phyloP scores from a whole-genome alignment of 2,797 vertebrate genomes.

The Streptopelia turtur region DNA sequence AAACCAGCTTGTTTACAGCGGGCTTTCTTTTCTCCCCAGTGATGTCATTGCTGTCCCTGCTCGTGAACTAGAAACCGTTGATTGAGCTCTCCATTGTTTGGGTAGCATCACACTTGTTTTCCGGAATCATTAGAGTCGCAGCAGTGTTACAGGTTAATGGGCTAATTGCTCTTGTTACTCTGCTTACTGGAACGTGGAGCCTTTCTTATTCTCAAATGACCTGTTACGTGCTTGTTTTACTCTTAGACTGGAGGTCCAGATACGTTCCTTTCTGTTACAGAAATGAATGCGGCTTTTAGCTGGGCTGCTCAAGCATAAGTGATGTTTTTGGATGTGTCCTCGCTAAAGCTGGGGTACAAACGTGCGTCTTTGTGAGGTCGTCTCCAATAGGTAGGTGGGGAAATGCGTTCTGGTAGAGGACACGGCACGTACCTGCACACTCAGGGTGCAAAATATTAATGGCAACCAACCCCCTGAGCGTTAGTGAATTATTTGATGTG shows the following conservation, averaged over 20 bases:
- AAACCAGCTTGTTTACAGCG: neutral
- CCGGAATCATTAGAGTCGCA: neutral
- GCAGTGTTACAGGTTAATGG: neutral
- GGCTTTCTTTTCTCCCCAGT: neutral
- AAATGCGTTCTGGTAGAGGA: neutral
- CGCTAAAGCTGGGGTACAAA: neutral
- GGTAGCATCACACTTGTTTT: neutral
- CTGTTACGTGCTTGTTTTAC: neutral
- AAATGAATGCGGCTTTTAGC: constrained; percentile 10
- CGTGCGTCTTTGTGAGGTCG: neutral
- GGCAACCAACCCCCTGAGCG: neutral
- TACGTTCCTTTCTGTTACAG: neutral
- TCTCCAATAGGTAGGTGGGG: rapidly evolving
- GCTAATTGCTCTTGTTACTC: constrained; percentile 28
- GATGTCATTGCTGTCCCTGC: neutral
- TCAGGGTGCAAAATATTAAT: neutral
- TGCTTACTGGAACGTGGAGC: neutral
- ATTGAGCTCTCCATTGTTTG: neutral
- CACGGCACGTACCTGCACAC: neutral
- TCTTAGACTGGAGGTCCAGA: neutral
- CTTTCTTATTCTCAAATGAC: neutral
- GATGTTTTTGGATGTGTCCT: neutral
- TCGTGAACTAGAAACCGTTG: neutral
- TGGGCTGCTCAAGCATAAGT: neutral
- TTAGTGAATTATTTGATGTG: too few relatives aligned